These are phyloP conservation scores for Acrocephalus scirpaceus DNA, from an alignment of 2,797 vertebrate species.

Conservation along the genomic window DNA sequence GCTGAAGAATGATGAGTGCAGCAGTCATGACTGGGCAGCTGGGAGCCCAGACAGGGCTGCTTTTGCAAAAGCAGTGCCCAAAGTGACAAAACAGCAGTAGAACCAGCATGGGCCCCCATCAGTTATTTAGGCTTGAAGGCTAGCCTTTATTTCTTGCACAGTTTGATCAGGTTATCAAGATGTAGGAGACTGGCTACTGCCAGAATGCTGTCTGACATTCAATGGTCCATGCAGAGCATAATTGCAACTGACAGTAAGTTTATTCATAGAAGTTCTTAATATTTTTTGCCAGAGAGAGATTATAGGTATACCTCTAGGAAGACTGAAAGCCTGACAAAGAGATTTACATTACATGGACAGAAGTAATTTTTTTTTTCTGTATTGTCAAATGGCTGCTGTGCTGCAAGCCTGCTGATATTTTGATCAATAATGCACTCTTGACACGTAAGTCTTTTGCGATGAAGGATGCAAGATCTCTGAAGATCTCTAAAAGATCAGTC, in stretches of 20 bases:
- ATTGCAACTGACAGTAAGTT: not conserved
- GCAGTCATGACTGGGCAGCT: not conserved
- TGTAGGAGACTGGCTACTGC: not conserved
- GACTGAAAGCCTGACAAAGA: not conserved
- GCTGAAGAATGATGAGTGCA: not conserved
- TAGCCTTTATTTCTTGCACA: not conserved
- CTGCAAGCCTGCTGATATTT: conserved; percentile 3
- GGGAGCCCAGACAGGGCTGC: not conserved
- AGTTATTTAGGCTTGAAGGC: not conserved
- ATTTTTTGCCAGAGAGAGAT: not conserved
- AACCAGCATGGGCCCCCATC: not conserved
- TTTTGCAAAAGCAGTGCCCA: not conserved
- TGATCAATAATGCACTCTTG: conserved; percentile 18
- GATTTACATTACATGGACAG: conserved; percentile 12
- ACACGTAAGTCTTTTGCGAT: not conserved
- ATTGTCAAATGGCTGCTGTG: conserved; percentile 3
- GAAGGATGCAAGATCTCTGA: not conserved
- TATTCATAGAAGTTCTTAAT: conserved; percentile 26
- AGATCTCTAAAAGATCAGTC: not conserved
- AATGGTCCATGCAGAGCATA: not conserved
- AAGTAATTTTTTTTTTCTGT: not conserved
- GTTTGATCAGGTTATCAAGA: not conserved
- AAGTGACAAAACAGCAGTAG: not conserved
- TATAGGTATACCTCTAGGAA: not conserved
- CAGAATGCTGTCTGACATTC: not conserved